Conservation (phyloP, 2,797 vertebrate species). For the Bufotes viridis region DNA sequence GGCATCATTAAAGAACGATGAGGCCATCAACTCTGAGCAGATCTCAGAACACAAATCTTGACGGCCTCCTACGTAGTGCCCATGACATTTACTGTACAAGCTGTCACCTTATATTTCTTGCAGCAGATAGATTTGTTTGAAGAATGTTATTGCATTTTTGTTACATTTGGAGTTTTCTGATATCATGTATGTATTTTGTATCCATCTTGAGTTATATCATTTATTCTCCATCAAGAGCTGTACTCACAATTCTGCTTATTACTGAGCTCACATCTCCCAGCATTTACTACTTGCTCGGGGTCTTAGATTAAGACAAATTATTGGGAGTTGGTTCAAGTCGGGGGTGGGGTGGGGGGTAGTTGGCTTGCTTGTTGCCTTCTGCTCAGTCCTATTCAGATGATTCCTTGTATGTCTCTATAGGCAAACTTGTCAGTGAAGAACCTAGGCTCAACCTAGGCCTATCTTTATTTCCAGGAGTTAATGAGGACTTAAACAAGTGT, state of each 20-base stretch:
- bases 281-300: not conserved
- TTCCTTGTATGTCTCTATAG: no score
- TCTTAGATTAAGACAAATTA: not conserved
- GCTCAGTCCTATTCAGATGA: no score
- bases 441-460: no score
- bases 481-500: no score
- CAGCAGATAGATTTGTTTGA: not conserved
- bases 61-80: not conserved
- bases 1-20: constrained; percentile 6
- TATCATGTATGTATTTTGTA: no score
- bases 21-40: not conserved
- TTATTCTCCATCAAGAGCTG: not conserved
- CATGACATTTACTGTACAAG: not conserved
- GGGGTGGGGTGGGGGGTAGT: no score
- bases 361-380: no score
- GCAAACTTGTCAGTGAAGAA: no score
- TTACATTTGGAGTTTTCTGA: not conserved
- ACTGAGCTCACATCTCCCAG: not conserved
- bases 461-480: no score
- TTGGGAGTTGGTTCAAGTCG: no score
- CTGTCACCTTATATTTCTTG: not conserved
- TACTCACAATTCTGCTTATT: not conserved
- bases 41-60: not conserved
- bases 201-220: no score
- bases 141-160: not conserved